Percentiles rank a stretch among this genome's conserved stretches.
phyloP scores from a whole-genome alignment of 2,113 vertebrate species.

The Albula glossodonta region DNA sequence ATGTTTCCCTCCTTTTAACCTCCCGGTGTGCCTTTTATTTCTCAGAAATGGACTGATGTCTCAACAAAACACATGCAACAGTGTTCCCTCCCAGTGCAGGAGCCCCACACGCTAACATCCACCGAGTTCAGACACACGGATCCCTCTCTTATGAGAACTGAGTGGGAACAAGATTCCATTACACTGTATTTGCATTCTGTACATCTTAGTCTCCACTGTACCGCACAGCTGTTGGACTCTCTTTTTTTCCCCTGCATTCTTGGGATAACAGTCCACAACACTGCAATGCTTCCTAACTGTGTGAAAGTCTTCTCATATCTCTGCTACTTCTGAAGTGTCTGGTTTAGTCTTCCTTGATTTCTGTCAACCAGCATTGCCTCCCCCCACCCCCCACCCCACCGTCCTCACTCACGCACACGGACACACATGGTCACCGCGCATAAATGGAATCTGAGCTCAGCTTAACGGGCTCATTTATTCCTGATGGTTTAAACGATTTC shows the following conservation, averaged over 20 bases:
- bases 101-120: not conserved
- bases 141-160: not conserved
- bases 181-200: slow-evolving; percentile 17
- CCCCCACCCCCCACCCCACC: slow-evolving; percentile 25
- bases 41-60: not conserved
- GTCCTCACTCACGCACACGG: slow-evolving; percentile 21
- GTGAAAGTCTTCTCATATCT: not conserved
- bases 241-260: slow-evolving; percentile 16
- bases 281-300: not conserved
- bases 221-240: slow-evolving; percentile 18
- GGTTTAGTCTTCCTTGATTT: not conserved
- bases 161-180: slow-evolving; percentile 3
- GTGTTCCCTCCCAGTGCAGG: not conserved
- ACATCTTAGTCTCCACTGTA: not conserved
- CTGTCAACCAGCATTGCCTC: slow-evolving; percentile 40
- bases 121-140: not conserved
- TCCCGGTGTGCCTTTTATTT: not conserved
- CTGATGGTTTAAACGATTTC: slow-evolving; percentile 99
- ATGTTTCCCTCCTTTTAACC: slow-evolving; percentile 1
- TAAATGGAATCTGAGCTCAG: slow-evolving; percentile 86
- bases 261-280: slow-evolving; percentile 8
- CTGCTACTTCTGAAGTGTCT: not conserved
- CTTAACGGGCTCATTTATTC: slow-evolving; percentile 98
- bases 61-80: not conserved
- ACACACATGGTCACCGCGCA: slow-evolving; percentile 71